Evolutionary conservation across 2,113 vertebrate species (phyloP), one percentile per base, ranked within the genome.

Genomic region (Pangasianodon hypophthalmus): DNA sequence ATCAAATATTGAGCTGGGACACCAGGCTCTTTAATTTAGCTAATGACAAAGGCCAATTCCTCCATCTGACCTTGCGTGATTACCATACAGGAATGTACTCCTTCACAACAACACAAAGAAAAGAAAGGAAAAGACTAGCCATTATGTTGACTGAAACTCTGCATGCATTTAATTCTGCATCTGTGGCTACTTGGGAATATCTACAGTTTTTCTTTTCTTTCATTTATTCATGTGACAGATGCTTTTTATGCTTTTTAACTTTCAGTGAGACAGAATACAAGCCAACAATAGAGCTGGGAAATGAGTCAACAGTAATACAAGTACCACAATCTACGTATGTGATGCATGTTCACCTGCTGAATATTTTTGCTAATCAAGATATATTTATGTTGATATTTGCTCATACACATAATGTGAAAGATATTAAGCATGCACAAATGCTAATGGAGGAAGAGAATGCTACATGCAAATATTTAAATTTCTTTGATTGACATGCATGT

Each of bases 21-120:
- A 93, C 95, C 91, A 92, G 86, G 80, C 32, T 89, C 90, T 94
- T 91, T 94, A 83, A 94, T 95, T 95, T 92, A 90, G n/a, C 75
- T 93, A 95, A 96, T 95, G 93, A 95, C 89, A 81, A 64, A 90
- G 93, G 90, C 50, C 87, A 81, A 58, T 93, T 90, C 88, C 71
- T 69, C 29, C 84, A 87, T 2, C 24, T 79, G 85, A 86, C 67
- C 37, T 86, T 85, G 54, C 75, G 82, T 73, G 85, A 54, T 82
- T 84, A 29, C 24, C 6, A 62, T 83, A 41, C 24, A 10, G 44
- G 85, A 89, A 56, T 21, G 2, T 14, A 60, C 13, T 69, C 32
- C 44, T 46, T 75, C 41, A 73, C 37, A 46, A 29, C 13, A 32
- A 0, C 85, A 46, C 37, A 88, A 88, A 73, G n/a, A 87, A 90